A percentile compares a stretch with the other conserved stretches of the same genome.
Conservation (phyloP, 2,113 vertebrate genomes). For the Trematomus loennbergii region DNA sequence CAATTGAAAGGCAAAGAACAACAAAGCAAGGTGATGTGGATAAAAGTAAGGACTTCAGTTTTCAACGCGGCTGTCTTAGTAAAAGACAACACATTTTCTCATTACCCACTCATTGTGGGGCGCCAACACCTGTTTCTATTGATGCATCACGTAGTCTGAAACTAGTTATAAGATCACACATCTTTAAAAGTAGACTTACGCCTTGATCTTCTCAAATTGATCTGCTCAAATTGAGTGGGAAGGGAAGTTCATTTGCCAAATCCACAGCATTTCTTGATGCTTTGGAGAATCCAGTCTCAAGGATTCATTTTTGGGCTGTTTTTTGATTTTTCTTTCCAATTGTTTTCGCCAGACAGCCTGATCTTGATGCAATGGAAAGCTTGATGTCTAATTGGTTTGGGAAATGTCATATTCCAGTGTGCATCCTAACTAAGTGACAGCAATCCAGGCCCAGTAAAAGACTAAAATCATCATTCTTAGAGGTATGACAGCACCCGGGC, state of each 20-base stretch:
- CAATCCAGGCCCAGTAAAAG: conserved; percentile 53
- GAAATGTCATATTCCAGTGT: conserved; percentile 59
- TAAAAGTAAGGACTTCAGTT: background rate
- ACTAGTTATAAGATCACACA: conserved; percentile 29
- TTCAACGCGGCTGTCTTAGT: conserved; percentile 31
- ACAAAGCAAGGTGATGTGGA: background rate
- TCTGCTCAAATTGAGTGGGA: conserved; percentile 30
- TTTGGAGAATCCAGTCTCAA: conserved; percentile 30
- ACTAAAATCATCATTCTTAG: conserved; percentile 70
- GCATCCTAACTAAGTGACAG: conserved; percentile 58
- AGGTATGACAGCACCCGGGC: conserved; percentile 70
- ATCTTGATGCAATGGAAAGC: conserved; percentile 55
- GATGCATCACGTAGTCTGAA: conserved; percentile 26
- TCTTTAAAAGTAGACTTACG: conserved; percentile 17
- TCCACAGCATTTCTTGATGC: conserved; percentile 32
- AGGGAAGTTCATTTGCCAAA: conserved; percentile 43
- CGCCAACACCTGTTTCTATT: conserved; percentile 34
- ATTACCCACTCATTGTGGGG: conserved; percentile 21
- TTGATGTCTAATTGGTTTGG: conserved; percentile 77
- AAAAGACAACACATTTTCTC: conserved; percentile 15
- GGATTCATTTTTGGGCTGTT: conserved; percentile 28
- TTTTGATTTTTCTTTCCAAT: conserved; percentile 24
- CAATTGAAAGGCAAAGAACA: background rate
- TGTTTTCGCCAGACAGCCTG: conserved; percentile 50
- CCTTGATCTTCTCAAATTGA: conserved; percentile 33